Evolutionary conservation across 2,888 invertebrate species (phyloP).

Genomic region (Erynnis tages): DNA sequence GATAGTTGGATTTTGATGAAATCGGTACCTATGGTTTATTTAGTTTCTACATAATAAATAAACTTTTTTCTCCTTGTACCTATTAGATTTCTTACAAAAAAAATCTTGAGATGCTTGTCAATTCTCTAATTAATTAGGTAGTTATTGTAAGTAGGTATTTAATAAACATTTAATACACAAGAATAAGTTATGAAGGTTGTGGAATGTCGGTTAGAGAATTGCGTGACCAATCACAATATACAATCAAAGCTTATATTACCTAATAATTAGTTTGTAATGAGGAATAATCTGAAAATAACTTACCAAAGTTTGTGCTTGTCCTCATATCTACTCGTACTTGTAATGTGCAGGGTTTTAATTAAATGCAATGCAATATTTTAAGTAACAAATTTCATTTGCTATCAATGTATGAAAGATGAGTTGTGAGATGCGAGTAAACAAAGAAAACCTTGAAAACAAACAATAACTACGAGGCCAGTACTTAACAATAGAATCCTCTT

Average conservation of each 20-base stretch:
- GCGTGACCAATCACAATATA: slow-evolving; percentile 10
- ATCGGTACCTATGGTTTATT: no score
- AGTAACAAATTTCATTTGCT: not conserved
- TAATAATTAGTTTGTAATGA: slow-evolving; percentile 3
- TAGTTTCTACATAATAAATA: no score
- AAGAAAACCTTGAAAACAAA: not conserved
- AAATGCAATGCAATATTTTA: no score
- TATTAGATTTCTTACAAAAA: no score
- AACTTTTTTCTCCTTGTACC: no score
- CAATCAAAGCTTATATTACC: slow-evolving; percentile 9
- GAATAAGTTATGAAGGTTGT: not conserved
- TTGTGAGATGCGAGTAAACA: not conserved
- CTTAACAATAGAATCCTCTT: slow-evolving; percentile 18
- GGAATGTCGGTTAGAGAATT: not conserved
- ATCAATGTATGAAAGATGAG: not conserved
- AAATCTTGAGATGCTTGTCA: no score
- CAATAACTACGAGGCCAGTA: not conserved
- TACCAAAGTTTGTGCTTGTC: slow-evolving; percentile 5
- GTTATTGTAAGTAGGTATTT: no score
- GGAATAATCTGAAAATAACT: slow-evolving; percentile 3
- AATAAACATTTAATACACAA: not conserved
- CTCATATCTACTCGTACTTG: not conserved
- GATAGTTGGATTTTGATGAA: no score
- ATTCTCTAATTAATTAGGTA: no score
- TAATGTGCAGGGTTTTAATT: no score